Conservation (phyloP, 2,888 invertebrate species). For the Colletes collaris region DNA sequence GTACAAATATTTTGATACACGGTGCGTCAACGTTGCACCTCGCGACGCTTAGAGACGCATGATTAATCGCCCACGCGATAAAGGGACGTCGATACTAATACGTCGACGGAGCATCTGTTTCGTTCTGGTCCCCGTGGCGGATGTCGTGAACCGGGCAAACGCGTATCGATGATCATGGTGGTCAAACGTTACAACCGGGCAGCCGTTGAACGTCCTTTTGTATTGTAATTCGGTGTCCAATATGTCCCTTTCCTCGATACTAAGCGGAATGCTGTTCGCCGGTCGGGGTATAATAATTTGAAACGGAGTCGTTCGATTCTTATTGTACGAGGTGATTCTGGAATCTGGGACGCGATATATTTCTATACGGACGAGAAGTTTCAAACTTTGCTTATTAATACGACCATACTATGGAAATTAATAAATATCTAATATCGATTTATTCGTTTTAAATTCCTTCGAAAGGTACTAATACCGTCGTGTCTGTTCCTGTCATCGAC, state of each 20-base stretch:
- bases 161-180: slow-evolving; percentile 39
- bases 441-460: too few species aligned
- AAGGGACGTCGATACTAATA: slow-evolving; percentile 35
- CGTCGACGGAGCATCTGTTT: slow-evolving; percentile 43
- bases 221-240: slow-evolving; percentile 23
- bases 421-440: too few species aligned
- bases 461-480: too few species aligned
- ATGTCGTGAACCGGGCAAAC: slow-evolving; percentile 29
- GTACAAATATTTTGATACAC: slow-evolving; percentile 49
- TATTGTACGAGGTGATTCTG: too few species aligned
- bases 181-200: slow-evolving; percentile 19
- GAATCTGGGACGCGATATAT: too few species aligned
- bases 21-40: slow-evolving; percentile 32
- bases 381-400: too few species aligned
- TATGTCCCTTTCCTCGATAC: slow-evolving; percentile 14
- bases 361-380: too few species aligned
- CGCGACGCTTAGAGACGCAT: slow-evolving; percentile 18
- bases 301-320: neutral
- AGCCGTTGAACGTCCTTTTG: slow-evolving; percentile 25
- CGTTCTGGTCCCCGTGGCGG: slow-evolving; percentile 3
- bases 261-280: slow-evolving; percentile 4
- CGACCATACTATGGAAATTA: too few species aligned
- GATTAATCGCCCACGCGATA: slow-evolving; percentile 35
- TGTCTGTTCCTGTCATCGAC: too few species aligned
- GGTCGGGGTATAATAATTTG: slow-evolving; percentile 13